These are phyloP conservation scores for Aproaerema taeniolella DNA, from an alignment of 2,888 invertebrate species.

Conservation along the genomic window DNA sequence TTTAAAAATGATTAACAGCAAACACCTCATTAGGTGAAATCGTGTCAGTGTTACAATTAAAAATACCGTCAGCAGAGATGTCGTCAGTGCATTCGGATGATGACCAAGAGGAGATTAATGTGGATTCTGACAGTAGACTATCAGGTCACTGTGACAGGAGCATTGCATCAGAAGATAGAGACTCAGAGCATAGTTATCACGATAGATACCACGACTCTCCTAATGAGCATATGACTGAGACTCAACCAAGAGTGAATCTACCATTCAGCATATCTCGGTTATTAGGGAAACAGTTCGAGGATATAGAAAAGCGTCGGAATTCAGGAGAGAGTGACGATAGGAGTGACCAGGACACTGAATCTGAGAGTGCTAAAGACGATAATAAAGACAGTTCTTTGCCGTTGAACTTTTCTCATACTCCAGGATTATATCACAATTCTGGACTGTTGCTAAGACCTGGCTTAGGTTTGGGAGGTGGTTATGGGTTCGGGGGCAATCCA, in stretches of 20 bases:
- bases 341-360: conserved; percentile 71
- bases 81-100: conserved; percentile 78
- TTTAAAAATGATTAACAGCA: conserved; percentile 19
- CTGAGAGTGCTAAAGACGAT: conserved; percentile 69
- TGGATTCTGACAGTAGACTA: conserved; percentile 80
- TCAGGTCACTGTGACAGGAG: conserved; percentile 73
- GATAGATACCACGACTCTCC: conserved; percentile 68
- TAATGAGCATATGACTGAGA: conserved; percentile 68
- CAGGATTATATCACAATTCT: conserved; percentile 58
- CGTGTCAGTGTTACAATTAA: conserved; percentile 43
- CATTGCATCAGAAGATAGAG: conserved; percentile 73
- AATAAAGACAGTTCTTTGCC: conserved; percentile 55
- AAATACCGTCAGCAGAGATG: conserved; percentile 44
- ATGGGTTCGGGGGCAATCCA: conserved; percentile 80
- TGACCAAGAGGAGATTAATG: conserved; percentile 82
- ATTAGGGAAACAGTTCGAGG: conserved; percentile 85
- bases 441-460: conserved; percentile 62
- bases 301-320: conserved; percentile 73
- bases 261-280: conserved; percentile 90
- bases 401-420: conserved; percentile 61
- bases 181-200: conserved; percentile 75
- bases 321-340: conserved; percentile 71
- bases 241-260: conserved; percentile 76
- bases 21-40: conserved; percentile 3
- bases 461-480: conserved; percentile 67